Evolutionary conservation across 2,888 invertebrate genomes (phyloP).

Genomic region (Notodonta dromedarius): DNA sequence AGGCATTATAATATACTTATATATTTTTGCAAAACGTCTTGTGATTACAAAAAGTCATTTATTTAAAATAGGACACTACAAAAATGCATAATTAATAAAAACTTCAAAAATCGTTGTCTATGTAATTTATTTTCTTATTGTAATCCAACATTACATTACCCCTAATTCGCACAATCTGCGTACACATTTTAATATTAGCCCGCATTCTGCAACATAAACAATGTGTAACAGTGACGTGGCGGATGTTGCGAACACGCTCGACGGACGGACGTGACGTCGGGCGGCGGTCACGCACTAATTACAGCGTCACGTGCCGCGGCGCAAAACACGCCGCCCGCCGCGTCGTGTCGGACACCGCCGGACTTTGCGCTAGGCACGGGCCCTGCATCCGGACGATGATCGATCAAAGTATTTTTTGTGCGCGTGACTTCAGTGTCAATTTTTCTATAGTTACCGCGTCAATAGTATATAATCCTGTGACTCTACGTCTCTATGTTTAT

Average conservation of each 20-base stretch:
- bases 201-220: slow-evolving; percentile 29
- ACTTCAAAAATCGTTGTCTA: too few relatives aligned
- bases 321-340: slow-evolving; percentile 62
- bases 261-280: slow-evolving; percentile 47
- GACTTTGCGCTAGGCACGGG: slow-evolving; percentile 25
- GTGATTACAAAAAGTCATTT: too few relatives aligned
- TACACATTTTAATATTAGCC: slow-evolving; percentile 21
- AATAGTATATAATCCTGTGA: too few relatives aligned
- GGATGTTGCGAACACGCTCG: slow-evolving; percentile 27
- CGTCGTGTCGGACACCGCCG: slow-evolving; percentile 12
- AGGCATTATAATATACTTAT: too few relatives aligned
- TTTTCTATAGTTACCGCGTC: too few relatives aligned
- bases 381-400: background rate
- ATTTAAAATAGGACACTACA: too few relatives aligned
- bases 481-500: too few relatives aligned
- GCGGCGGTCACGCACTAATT: slow-evolving; percentile 76
- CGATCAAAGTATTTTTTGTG: background rate
- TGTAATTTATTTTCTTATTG: too few relatives aligned
- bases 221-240: slow-evolving; percentile 31
- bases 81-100: too few relatives aligned
- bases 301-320: slow-evolving; percentile 69
- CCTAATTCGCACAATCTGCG: slow-evolving; percentile 1
- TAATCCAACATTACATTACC: background rate
- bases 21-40: too few relatives aligned
- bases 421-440: too few relatives aligned